Evolutionary conservation across 1,140 invertebrate genomes (phyloP), one percentile per base, ranked within the genome.

Genomic region (Mactra quadrangularis): DNA sequence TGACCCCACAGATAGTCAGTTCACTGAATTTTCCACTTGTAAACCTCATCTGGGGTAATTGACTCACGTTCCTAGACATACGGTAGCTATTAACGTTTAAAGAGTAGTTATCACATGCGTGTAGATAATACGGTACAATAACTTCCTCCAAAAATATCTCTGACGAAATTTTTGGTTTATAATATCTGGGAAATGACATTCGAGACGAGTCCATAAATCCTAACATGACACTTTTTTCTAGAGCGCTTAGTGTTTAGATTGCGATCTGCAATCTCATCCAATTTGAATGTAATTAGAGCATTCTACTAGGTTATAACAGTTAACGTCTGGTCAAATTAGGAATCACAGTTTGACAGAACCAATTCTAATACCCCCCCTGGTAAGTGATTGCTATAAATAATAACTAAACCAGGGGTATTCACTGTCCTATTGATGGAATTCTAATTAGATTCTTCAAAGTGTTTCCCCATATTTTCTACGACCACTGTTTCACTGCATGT

Each of bases 231-330:
- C 19, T 31, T 68, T n/a, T n/a, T n/a, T n/a, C n/a, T 22, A 66
- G 27, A 68, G 29, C 64, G 27, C 38, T n/a, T n/a, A n/a, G n/a
- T n/a, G n/a, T n/a, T n/a, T n/a, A n/a, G n/a, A n/a, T n/a, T n/a
- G n/a, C n/a, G n/a, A n/a, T n/a, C n/a, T 47, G 47, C 29, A n/a
- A 68, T 50, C 64, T 3, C 41, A 68, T 41, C 47, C 64, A 68
- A 68, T 68, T 68, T 68, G 64, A 68, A 68, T 29, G 41, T 47
- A 68, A 68, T 68, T 68, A 47, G 64, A 38, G 64, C 45, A 50
- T 31, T 27, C 38, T 45, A 45, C 31, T 68, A 68, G 35, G 27
- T 3, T 41, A 68, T 19, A 6, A 41, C 38, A 7, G 38, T 68
- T 47, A 68, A 68, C 47, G 64, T 68, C 64, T 22, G 64, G 45